phyloP scores from a whole-genome alignment of 2,113 vertebrate genomes.

The Phaethornis superciliosus region DNA sequence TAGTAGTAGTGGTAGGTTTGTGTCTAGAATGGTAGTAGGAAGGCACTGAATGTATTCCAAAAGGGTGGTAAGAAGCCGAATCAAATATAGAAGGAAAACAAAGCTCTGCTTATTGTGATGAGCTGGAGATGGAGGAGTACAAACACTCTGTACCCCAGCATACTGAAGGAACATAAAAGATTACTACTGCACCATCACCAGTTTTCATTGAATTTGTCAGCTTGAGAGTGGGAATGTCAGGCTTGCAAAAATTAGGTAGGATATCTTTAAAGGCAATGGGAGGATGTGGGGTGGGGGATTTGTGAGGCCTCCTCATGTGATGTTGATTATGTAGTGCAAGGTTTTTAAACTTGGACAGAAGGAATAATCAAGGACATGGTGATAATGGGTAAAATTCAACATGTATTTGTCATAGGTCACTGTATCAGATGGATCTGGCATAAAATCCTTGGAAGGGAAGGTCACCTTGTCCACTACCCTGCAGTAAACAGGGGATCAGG shows the following conservation, averaged over 20 bases:
- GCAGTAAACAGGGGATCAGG: too few species aligned
- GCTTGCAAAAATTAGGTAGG: not conserved
- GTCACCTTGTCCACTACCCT: too few species aligned
- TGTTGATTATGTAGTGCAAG: not conserved
- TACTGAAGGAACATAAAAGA: not conserved
- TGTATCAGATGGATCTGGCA: not conserved
- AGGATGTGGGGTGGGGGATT: not conserved
- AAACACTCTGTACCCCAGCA: not conserved
- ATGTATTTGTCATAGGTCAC: not conserved
- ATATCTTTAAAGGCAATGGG: rapidly evolving
- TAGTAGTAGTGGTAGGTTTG: not conserved
- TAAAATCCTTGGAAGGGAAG: too few species aligned
- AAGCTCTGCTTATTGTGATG: not conserved
- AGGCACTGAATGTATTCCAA: not conserved
- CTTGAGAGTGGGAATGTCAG: not conserved
- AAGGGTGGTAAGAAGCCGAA: not conserved
- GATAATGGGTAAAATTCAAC: not conserved
- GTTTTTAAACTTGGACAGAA: not conserved
- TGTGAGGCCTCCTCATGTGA: not conserved
- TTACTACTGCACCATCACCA: not conserved
- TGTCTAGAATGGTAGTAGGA: not conserved
- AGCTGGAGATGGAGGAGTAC: not conserved
- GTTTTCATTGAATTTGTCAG: not conserved
- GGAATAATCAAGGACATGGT: not conserved
- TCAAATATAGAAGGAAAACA: not conserved